A percentile compares a stretch with the other conserved stretches of the same genome.
Conservation (phyloP, 2,797 vertebrate species). For the Gymnocypris eckloni region DNA sequence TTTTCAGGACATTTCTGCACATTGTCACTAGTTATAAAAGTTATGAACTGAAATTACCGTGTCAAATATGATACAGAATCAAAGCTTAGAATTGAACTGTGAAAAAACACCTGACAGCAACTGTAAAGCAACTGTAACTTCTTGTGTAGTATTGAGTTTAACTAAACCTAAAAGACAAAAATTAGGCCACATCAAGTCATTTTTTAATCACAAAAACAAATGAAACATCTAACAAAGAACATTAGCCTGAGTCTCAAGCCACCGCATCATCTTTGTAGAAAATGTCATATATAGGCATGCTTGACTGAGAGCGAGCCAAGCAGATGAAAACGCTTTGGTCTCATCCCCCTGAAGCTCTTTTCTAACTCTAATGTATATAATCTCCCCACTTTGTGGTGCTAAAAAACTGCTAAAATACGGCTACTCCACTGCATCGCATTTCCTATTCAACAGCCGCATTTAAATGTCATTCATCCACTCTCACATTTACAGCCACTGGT, state of each 20-base stretch:
- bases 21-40: constrained; percentile 69
- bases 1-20: constrained; percentile 45
- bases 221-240: constrained; percentile 8
- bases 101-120: neutral
- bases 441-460: constrained; percentile 47
- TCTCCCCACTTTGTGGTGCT: constrained; percentile 30
- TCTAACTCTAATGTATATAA: constrained; percentile 51
- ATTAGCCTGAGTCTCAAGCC: neutral
- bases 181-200: neutral
- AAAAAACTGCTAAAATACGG: constrained; percentile 36
- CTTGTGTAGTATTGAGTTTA: neutral
- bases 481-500: constrained; percentile 27
- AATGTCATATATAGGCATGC: constrained; percentile 74
- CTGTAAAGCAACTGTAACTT: neutral
- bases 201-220: constrained; percentile 27
- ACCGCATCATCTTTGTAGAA: constrained; percentile 62
- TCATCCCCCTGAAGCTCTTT: constrained; percentile 54
- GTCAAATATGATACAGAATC: neutral
- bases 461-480: constrained; percentile 57
- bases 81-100: neutral
- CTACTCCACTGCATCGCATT: constrained; percentile 35
- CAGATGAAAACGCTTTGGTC: constrained; percentile 57
- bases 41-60: neutral
- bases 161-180: neutral
- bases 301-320: constrained; percentile 74